Percentiles rank a stretch among this genome's conserved stretches.
These are phyloP conservation scores for Mus pahari DNA, from an alignment of 2,113 vertebrate species.

Conservation along the genomic window DNA sequence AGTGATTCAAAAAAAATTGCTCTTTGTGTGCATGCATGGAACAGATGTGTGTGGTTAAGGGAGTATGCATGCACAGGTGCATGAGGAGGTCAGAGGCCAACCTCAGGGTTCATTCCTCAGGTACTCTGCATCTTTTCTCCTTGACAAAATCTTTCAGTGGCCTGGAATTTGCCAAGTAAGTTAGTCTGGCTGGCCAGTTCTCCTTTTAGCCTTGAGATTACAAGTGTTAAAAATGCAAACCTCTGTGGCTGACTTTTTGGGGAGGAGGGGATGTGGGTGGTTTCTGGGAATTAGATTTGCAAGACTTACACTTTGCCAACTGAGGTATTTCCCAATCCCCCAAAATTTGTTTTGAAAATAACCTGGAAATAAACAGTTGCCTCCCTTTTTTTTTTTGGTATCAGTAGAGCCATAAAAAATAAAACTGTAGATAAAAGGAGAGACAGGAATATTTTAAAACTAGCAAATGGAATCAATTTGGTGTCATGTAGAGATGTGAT, in stretches of 20 bases:
- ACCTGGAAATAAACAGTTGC: neutral
- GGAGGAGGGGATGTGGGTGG: neutral
- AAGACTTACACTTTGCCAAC: no score
- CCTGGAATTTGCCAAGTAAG: neutral
- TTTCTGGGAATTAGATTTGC: neutral
- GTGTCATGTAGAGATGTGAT: slow-evolving; percentile 2
- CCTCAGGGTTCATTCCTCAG: neutral
- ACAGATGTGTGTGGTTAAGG: neutral
- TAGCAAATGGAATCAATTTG: neutral
- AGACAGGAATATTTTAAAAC: slow-evolving; percentile 31
- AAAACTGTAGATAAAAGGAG: slow-evolving; percentile 32
- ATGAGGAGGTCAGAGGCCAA: neutral
- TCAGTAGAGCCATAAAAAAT: slow-evolving; percentile 32
- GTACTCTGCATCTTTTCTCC: neutral
- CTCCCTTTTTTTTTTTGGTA: neutral
- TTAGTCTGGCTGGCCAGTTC: neutral
- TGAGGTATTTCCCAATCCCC: no score
- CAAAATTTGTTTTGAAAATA: neutral
- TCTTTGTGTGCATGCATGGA: neutral
- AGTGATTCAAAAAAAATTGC: neutral
- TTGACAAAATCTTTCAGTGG: neutral
- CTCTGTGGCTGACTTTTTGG: neutral
- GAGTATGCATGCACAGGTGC: neutral
- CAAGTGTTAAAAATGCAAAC: neutral
- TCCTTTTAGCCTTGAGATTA: neutral